A percentile compares a stretch with the other conserved stretches of the same genome.
Evolutionary conservation across 2,797 vertebrate genomes (phyloP).

Genomic region (Liasis olivaceus): DNA sequence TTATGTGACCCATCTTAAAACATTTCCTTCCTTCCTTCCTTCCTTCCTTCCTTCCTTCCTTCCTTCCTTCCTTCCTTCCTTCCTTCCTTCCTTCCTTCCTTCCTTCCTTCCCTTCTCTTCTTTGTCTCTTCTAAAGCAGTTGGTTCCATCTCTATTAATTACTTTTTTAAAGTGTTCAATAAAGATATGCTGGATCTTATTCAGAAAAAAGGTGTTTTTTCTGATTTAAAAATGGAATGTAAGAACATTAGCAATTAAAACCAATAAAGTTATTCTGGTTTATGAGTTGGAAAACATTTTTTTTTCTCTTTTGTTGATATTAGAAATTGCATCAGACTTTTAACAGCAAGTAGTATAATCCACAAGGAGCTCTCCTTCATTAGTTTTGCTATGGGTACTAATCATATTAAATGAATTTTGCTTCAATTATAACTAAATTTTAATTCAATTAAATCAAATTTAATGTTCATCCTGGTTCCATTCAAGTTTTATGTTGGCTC

Average conservation of each 20-base stretch:
- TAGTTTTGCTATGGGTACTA: background rate
- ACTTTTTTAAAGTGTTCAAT: background rate
- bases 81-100: background rate
- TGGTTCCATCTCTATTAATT: slow-evolving; percentile 62
- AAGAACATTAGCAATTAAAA: background rate
- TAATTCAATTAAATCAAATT: background rate
- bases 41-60: background rate
- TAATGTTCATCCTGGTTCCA: background rate
- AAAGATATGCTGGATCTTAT: background rate
- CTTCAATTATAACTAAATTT: background rate
- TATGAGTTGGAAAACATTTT: background rate
- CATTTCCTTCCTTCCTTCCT: too few species aligned
- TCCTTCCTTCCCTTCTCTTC: background rate
- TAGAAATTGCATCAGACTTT: background rate
- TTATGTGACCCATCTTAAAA: background rate
- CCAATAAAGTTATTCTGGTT: background rate
- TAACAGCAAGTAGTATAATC: background rate
- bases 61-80: background rate
- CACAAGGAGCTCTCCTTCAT: background rate
- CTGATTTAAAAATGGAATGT: background rate
- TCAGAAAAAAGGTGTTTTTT: background rate
- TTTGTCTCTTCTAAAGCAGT: background rate
- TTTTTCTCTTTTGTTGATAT: background rate
- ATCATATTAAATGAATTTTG: background rate
- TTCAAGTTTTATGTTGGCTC: background rate